Base-by-base conservation (phyloP, 2,888 invertebrate species). In the Cetonia aurata region DNA sequence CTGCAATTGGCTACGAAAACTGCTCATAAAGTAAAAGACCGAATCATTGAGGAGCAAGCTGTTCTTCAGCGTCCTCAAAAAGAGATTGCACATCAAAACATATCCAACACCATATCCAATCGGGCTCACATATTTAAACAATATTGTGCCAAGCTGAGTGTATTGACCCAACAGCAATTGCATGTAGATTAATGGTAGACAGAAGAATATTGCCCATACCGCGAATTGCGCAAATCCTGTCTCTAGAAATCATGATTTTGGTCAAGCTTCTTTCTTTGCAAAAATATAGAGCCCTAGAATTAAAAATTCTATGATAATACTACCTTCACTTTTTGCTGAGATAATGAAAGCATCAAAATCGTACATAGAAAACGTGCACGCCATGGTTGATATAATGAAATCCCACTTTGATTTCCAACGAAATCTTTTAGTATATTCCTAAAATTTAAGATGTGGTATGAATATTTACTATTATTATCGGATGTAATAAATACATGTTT, bases 141-240 rank as follows among this genome's bases (percentile, higher is more conserved):
- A 62, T 1, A 71, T 60, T 6, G 69, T 69, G 12, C 75, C 72
- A 48, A 76, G 59, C 71, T 76, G 75, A 2, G 76, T 74, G 56
- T 77, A 78, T 57, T 78, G 77, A 8, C 77, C 77, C 10, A 78
- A 19, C 9, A 74, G 41, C 10, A 73, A 48, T 67, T 76, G 74
- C 75, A 77, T 75, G 59, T 77, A 76, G 19, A 65, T 68, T 3
- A 76, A 10, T 0, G 77, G 77, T 48, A 78, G 67, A 12, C 73
- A 74, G 13, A 77, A 59, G 2, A 76, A 42, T 6, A 70, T 13
- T 15, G 66, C 70, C 15, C 44, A 44, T 31, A 73, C 41, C 8
- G 62, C 33, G 17, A 71, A 59, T 13, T 76, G 76, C 13, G 71
- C 31, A 13, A 74, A 66, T 17, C 65, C 70, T 6, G 71, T 57